A percentile compares a stretch with the other conserved stretches of the same genome.
Conservation (phyloP, 2,797 vertebrate genomes). For the Sebastes cheni region DNA sequence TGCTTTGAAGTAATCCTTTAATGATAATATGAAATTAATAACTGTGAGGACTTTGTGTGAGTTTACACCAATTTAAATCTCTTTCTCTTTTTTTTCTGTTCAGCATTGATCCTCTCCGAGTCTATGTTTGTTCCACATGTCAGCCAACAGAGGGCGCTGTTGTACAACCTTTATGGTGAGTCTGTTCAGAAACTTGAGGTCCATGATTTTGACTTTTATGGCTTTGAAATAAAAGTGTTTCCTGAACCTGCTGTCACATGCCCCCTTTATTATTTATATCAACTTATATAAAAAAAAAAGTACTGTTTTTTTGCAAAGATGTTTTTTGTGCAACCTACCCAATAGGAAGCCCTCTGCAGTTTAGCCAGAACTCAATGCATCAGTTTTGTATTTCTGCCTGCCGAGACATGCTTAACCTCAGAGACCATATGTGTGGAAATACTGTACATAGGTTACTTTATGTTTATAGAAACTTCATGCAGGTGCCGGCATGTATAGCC, state of each 20-base stretch:
- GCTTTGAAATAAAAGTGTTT: neutral
- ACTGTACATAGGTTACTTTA: neutral
- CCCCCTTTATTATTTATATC: neutral
- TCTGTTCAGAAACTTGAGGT: neutral
- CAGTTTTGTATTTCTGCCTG: neutral
- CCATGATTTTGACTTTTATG: slow-evolving; percentile 6
- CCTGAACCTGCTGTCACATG: neutral
- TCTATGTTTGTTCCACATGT: neutral
- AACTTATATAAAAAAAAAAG: neutral
- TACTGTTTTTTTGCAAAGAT: neutral
- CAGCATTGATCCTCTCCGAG: neutral
- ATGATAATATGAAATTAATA: too few species aligned
- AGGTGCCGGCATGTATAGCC: neutral
- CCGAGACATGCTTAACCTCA: neutral
- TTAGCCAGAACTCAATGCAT: neutral
- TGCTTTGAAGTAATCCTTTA: too few species aligned
- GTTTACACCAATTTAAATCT: too few species aligned
- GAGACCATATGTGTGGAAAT: neutral
- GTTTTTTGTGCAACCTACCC: neutral
- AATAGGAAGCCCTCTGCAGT: neutral
- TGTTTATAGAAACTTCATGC: neutral
- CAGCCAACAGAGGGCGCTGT: slow-evolving; percentile 52
- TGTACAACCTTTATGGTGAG: slow-evolving; percentile 17
- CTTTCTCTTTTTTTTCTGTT: too few species aligned
- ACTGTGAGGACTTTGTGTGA: too few species aligned